Percentiles rank a stretch among this genome's conserved stretches.
Conservation (phyloP, 1,140 invertebrate genomes). For the Neodiprion fabricii region DNA sequence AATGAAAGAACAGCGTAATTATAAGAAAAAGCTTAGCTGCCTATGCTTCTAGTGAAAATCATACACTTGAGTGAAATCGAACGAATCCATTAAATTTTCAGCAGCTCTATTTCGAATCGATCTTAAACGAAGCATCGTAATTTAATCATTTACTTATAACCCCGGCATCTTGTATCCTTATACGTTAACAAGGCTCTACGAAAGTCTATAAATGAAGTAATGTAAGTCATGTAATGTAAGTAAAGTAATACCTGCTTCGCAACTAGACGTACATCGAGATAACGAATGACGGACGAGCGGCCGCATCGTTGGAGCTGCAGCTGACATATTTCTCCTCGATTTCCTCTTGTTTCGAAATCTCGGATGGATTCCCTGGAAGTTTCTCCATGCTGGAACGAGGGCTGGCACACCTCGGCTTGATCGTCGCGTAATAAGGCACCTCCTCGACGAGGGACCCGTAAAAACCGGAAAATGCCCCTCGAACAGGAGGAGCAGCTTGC, state of each 20-base stretch:
- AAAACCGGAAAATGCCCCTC: constrained; percentile 15
- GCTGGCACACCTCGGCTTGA: constrained; percentile 20
- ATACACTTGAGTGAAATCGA: too few relatives aligned
- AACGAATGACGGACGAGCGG: neutral
- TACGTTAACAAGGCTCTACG: too few relatives aligned
- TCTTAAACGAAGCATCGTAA: too few relatives aligned
- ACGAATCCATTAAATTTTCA: too few relatives aligned
- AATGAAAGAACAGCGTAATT: too few relatives aligned
- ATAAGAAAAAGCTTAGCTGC: too few relatives aligned
- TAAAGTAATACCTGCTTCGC: neutral
- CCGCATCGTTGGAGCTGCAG: neutral
- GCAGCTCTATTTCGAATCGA: too few relatives aligned
- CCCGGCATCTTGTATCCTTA: too few relatives aligned
- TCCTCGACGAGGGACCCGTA: neutral
- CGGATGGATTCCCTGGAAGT: neutral
- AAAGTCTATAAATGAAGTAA: too few relatives aligned
- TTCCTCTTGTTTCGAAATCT: neutral
- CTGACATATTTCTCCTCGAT: neutral
- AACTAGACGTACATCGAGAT: neutral
- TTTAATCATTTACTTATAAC: too few relatives aligned
- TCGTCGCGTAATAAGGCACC: constrained; percentile 25
- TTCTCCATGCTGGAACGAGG: neutral
- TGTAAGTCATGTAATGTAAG: too few relatives aligned
- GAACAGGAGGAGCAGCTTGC: neutral
- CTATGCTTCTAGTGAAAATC: too few relatives aligned